phyloP scores from a whole-genome alignment of 1,140 invertebrate species.

The Aphidius ervi region DNA sequence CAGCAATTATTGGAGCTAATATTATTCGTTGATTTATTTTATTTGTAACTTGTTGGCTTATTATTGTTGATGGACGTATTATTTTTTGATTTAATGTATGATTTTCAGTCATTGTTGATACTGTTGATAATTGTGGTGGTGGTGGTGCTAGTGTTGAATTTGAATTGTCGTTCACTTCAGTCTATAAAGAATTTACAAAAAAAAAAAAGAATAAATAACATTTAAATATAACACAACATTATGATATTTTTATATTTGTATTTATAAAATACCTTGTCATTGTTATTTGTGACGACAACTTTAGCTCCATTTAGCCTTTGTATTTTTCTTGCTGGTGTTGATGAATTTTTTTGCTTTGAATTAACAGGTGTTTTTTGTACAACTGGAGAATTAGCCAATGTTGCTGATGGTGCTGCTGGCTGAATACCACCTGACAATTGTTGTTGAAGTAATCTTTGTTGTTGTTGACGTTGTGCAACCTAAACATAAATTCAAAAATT shows the following conservation, averaged over 20 bases:
- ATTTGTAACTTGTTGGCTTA: conserved; percentile 44
- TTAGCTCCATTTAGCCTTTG: conserved; percentile 52
- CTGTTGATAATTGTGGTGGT: conserved; percentile 32
- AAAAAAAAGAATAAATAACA: conserved; percentile 8
- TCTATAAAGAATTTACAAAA: conserved; percentile 31
- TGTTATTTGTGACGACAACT: conserved; percentile 49
- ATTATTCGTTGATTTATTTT: conserved; percentile 39
- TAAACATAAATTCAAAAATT: conserved; percentile 29
- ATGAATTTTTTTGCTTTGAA: conserved; percentile 46
- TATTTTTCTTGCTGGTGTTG: conserved; percentile 47
- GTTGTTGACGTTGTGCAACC: conserved; percentile 63
- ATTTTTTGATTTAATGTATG: conserved; percentile 40
- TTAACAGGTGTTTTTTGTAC: conserved; percentile 47
- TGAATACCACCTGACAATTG: conserved; percentile 45
- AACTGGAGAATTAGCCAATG: conserved; percentile 33
- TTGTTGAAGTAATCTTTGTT: conserved; percentile 57
- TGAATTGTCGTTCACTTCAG: conserved; percentile 44
- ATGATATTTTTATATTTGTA: background rate
- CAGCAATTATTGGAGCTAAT: conserved; percentile 45
- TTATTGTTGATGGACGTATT: conserved; percentile 50
- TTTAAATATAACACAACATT: background rate
- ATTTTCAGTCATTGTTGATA: conserved; percentile 39
- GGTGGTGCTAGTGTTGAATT: conserved; percentile 33
- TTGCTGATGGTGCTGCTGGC: conserved; percentile 44
- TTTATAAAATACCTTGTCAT: conserved; percentile 42